Percentiles rank a stretch among this genome's conserved stretches.
Evolutionary conservation across 2,888 invertebrate genomes (phyloP).

Genomic region (Anthrax anthrax): DNA sequence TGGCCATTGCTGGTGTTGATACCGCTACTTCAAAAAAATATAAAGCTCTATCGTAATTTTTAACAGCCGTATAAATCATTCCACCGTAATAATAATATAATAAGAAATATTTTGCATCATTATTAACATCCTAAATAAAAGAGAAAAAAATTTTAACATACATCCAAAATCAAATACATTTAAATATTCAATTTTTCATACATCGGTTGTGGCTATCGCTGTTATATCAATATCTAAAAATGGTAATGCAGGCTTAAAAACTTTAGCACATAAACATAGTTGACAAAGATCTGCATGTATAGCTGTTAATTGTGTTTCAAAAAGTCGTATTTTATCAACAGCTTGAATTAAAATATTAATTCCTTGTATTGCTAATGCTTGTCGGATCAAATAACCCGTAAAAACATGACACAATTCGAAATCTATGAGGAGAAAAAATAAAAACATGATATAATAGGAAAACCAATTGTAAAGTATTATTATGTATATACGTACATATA

Average conservation of each 20-base stretch:
- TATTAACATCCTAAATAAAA: conserved; percentile 52
- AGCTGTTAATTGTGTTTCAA: conserved; percentile 81
- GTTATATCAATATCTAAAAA: conserved; percentile 84
- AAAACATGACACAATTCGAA: conserved; percentile 78
- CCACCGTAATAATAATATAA: conserved; percentile 95
- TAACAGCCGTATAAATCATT: conserved; percentile 89
- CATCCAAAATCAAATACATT: conserved; percentile 14
- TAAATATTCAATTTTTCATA: conserved; percentile 24
- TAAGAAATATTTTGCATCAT: conserved; percentile 55
- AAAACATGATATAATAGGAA: conserved; percentile 3
- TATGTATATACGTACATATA: conserved; percentile 49
- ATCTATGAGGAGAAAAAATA: conserved; percentile 47
- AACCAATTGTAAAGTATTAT: conserved; percentile 3
- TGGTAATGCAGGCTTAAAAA: conserved; percentile 79
- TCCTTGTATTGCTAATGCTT: conserved; percentile 60
- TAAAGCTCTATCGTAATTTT: conserved; percentile 82
- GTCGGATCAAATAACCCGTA: conserved; percentile 62
- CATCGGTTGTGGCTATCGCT: conserved; percentile 71
- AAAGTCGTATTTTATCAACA: conserved; percentile 73
- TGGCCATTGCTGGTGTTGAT: conserved; percentile 85
- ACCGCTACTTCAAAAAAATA: conserved; percentile 94
- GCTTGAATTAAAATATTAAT: conserved; percentile 70
- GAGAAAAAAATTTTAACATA: conserved; percentile 6
- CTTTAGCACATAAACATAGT: conserved; percentile 78
- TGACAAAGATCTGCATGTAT: conserved; percentile 90